phyloP scores from a whole-genome alignment of 2,113 vertebrate species.

The Heteronetta atricapilla region DNA sequence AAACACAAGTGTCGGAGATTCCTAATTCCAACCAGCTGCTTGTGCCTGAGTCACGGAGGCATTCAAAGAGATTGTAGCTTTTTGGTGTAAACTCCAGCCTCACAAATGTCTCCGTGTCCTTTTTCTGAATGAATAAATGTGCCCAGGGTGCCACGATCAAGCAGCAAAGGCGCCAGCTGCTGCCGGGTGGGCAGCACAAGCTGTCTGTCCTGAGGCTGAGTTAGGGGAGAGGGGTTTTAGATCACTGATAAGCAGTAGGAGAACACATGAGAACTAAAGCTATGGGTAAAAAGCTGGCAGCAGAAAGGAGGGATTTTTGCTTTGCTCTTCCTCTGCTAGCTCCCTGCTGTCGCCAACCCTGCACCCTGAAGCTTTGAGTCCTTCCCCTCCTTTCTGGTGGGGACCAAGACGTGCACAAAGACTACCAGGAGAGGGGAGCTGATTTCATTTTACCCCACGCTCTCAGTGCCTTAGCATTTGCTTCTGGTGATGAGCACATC shows the following conservation, averaged over 20 bases:
- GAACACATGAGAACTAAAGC: background rate
- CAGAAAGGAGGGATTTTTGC: background rate
- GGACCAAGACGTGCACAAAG: background rate
- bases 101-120: background rate
- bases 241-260: background rate
- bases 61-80: background rate
- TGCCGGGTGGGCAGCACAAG: background rate
- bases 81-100: background rate
- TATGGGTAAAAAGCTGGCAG: background rate
- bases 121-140: background rate
- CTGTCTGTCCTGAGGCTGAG: background rate
- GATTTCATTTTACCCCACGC: background rate
- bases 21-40: background rate
- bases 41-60: background rate
- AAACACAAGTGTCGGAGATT: background rate
- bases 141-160: fast-evolving
- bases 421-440: background rate
- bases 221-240: background rate
- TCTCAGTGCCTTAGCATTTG: background rate
- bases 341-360: background rate
- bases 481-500: background rate
- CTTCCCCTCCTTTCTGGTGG: background rate
- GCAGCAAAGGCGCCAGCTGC: background rate
- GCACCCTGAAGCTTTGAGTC: background rate
- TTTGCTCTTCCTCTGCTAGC: background rate